phyloP scores from a whole-genome alignment of 2,113 vertebrate genomes.

The Psilopsiagon aurifrons region DNA sequence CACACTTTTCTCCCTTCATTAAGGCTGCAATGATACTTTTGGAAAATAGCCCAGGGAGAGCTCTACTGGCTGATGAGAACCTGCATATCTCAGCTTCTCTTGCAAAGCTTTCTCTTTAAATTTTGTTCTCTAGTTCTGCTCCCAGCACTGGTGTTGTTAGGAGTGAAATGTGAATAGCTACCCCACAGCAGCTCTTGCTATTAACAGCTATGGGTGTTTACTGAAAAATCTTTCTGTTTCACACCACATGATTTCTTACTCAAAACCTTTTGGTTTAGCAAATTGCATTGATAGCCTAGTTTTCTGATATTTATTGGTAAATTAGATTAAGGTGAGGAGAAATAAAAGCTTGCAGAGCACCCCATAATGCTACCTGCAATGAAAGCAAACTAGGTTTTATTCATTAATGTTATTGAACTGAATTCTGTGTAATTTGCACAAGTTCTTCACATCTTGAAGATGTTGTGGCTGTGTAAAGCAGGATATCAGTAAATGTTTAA shows the following conservation, averaged over 20 bases:
- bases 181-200: rapidly evolving
- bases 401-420: not conserved
- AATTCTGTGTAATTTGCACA: not conserved
- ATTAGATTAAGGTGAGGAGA: not conserved
- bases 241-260: not conserved
- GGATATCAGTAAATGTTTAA: not conserved
- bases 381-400: not conserved
- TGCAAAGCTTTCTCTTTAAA: not conserved
- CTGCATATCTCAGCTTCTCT: not conserved
- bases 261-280: not conserved
- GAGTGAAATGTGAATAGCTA: not conserved
- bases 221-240: not conserved
- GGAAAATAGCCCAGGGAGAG: not conserved
- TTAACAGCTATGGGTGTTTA: not conserved
- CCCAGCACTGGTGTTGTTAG: not conserved
- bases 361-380: not conserved
- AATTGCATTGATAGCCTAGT: not conserved
- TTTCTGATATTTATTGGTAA: not conserved
- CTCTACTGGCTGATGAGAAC: not conserved
- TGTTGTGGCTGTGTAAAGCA: not conserved
- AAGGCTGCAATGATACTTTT: not conserved
- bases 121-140: not conserved
- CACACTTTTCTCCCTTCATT: not conserved
- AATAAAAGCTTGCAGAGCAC: not conserved
- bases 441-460: not conserved